phyloP scores from a whole-genome alignment of 2,113 vertebrate genomes.

The Calyptommatus sinebrachiatus region DNA sequence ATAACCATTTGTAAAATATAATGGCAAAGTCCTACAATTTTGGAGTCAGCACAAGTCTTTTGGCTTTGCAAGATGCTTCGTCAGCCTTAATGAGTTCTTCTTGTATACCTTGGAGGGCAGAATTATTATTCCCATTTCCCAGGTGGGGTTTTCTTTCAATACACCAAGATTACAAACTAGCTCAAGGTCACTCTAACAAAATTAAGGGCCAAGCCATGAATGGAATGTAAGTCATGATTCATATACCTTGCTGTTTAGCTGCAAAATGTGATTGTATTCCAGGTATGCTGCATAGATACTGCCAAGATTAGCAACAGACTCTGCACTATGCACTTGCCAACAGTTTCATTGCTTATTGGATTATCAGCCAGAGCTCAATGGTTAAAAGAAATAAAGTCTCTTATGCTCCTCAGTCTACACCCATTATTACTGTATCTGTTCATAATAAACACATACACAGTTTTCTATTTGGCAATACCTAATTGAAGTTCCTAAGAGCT shows the following conservation, averaged over 20 bases:
- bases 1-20: slow-evolving; percentile 35
- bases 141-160: background rate
- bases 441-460: background rate
- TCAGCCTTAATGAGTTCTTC: slow-evolving; percentile 13
- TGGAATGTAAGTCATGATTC: background rate
- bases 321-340: background rate
- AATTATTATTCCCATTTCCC: background rate
- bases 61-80: background rate
- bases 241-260: background rate
- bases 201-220: background rate
- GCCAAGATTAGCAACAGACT: background rate
- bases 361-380: no score
- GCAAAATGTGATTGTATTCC: background rate
- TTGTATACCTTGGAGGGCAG: background rate
- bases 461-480: background rate
- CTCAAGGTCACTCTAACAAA: background rate
- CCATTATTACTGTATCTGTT: background rate
- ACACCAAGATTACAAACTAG: background rate
- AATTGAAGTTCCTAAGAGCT: background rate
- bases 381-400: background rate
- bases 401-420: background rate
- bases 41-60: slow-evolving; percentile 20
- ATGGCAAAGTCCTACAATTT: slow-evolving; percentile 17
- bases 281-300: no score
- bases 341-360: background rate